phyloP scores from a whole-genome alignment of 2,888 invertebrate genomes.

The Eristalis intricaria region DNA sequence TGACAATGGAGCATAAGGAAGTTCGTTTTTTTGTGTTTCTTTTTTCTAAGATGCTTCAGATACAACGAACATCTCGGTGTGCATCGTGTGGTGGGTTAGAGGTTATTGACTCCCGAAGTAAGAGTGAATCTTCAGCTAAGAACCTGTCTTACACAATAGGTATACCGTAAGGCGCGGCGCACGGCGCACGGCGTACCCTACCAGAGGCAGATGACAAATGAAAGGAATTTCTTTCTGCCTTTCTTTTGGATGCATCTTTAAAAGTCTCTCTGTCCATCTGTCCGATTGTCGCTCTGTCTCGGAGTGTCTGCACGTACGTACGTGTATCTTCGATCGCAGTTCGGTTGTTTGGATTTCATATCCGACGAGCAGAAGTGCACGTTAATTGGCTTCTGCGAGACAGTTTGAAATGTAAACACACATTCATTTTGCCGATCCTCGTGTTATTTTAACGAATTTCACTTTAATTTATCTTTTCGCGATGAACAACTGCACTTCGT shows the following conservation, averaged over 20 bases:
- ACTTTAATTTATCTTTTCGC: conserved; percentile 46
- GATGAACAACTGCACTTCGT: conserved; percentile 55
- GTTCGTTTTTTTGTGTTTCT: not conserved
- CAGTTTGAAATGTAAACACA: conserved; percentile 62
- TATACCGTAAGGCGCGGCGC: too few species aligned
- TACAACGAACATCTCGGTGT: not conserved
- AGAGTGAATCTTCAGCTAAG: conserved; percentile 37
- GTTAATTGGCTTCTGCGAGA: conserved; percentile 61
- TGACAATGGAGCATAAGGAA: conserved; percentile 59
- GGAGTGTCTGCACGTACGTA: not conserved
- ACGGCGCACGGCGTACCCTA: not conserved
- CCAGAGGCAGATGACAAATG: conserved; percentile 17
- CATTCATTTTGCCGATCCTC: conserved; percentile 22
- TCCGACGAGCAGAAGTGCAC: conserved; percentile 51
- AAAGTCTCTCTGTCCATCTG: conserved; percentile 34
- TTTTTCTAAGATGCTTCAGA: conserved; percentile 25
- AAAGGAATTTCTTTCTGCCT: conserved; percentile 12
- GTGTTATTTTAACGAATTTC: conserved; percentile 41
- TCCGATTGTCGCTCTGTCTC: not conserved
- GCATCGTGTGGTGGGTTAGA: conserved; percentile 10
- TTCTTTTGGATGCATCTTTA: not conserved
- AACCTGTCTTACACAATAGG: conserved; percentile 61
- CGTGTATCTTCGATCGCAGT: not conserved
- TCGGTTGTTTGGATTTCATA: conserved; percentile 29
- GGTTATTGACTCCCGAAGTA: conserved; percentile 62